Conservation (phyloP, 2,888 invertebrate genomes). For the Dichetophora obliterata region DNA sequence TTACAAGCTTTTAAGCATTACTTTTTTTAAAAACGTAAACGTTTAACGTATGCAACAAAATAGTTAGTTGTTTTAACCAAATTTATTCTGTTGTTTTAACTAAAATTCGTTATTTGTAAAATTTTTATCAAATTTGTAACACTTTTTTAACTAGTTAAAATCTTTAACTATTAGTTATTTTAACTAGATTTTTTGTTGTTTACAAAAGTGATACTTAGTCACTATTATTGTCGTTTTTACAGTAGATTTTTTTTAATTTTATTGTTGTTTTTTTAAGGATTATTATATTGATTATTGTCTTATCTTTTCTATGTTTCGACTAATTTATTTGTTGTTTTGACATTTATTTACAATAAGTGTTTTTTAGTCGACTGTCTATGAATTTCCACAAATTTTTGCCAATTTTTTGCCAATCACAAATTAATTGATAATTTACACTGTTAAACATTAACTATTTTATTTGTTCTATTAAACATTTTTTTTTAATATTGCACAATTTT, state of each 20-base stretch:
- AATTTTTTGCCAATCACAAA: no score
- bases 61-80: not conserved
- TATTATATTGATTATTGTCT: not conserved
- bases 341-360: no score
- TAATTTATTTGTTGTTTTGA: not conserved
- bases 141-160: no score
- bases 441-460: not conserved
- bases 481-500: not conserved
- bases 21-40: not conserved
- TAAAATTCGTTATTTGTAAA: not conserved
- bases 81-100: not conserved
- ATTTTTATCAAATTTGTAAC: no score
- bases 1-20: no score
- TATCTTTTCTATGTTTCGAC: not conserved
- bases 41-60: no score
- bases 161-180: not conserved
- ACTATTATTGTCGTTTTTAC: no score
- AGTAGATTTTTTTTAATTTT: no score
- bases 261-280: not conserved
- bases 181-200: not conserved
- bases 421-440: slow-evolving; percentile 36
- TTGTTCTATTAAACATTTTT: not conserved
- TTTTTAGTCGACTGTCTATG: no score
- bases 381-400: no score
- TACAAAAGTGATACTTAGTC: no score